phyloP scores from a whole-genome alignment of 1,140 invertebrate species.

The Drosophila ercepeae region DNA sequence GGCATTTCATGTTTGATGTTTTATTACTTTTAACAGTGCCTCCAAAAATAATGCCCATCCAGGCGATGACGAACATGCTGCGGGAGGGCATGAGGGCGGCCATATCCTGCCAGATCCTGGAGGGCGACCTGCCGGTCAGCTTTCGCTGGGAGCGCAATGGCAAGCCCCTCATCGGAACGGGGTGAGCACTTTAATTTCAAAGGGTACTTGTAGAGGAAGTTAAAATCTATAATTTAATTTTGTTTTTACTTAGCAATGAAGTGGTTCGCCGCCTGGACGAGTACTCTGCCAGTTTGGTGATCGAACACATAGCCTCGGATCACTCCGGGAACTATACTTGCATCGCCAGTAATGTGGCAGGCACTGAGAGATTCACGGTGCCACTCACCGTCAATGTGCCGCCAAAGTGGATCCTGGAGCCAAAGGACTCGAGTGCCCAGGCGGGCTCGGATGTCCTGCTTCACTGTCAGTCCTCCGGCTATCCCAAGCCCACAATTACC shows the following conservation, averaged over 20 bases:
- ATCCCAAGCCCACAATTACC: slow-evolving; percentile 93
- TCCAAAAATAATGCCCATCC: slow-evolving; percentile 94
- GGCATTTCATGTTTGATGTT: slow-evolving; percentile 12
- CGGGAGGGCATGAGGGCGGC: slow-evolving; percentile 96
- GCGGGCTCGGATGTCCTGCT: slow-evolving; percentile 92
- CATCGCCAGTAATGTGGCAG: slow-evolving; percentile 92
- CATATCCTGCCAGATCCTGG: slow-evolving; percentile 96
- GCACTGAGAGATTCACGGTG: slow-evolving; percentile 89
- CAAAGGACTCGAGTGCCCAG: slow-evolving; percentile 93
- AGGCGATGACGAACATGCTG: slow-evolving; percentile 91
- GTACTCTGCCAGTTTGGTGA: slow-evolving; percentile 94
- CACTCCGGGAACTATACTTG: slow-evolving; percentile 96
- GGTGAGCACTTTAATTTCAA: slow-evolving; percentile 49
- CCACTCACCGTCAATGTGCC: slow-evolving; percentile 94
- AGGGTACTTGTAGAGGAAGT: neutral
- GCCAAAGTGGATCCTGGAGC: slow-evolving; percentile 95
- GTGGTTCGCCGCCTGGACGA: slow-evolving; percentile 90
- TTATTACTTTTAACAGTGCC: slow-evolving; percentile 87
- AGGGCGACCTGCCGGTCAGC: slow-evolving; percentile 96
- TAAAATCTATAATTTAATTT: neutral
- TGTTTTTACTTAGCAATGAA: slow-evolving; percentile 62
- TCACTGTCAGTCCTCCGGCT: slow-evolving; percentile 95
- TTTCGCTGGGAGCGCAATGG: slow-evolving; percentile 94
- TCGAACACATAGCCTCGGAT: slow-evolving; percentile 92
- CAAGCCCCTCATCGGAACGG: slow-evolving; percentile 85